Evolutionary conservation across 1,140 invertebrate species (phyloP), one percentile per base, ranked within the genome.

Genomic region (Brachionus calyciflorus): DNA sequence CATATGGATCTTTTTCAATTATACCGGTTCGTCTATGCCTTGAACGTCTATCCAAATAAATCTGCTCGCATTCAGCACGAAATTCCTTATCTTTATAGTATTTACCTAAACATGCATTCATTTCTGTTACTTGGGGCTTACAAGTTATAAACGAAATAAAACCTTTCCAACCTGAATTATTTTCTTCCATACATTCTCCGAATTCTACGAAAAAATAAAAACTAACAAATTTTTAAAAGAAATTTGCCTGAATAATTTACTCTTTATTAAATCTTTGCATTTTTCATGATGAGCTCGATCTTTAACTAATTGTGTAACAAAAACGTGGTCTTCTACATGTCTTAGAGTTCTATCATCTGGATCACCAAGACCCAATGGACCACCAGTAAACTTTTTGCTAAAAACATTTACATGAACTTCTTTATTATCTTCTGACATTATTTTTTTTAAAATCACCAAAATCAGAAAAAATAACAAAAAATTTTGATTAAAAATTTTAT

Each of bases 291-390:
- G 51, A 46, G 73, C 73, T 26, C 73, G 17, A 28, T 76, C 55
- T 48, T 49, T 55, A 19, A 76, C 17, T 81, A 90, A 89, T 84
- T 92, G 90, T 1, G 92, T 90, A 82, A 94, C 91, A 41, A 93
- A 80, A 49, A 94, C 88, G 81, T 93, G 90, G 30, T 84, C 84
- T 85, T 94, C 93, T 1, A 93, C 90, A 87, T 90, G 92, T 81
- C 92, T 86, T 60, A 94, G 83, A 17, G 80, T 85, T 80, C 80
- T 87, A 82, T 93, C 91, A 80, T 92, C 85, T 9, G 93, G 93
- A 87, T 94, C 91, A 75, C 93, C 93, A 78, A 76, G 14, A 40
- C 33, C 48, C 9, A 76, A 60, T 12, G 69, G 69, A 21, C 69
- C 69, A 26, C 69, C 69, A 9, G 69, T 73, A 55, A 51, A 73